These are phyloP conservation scores for Drosophila punjabiensis DNA, from an alignment of 1,140 invertebrate species.

Conservation along the genomic window DNA sequence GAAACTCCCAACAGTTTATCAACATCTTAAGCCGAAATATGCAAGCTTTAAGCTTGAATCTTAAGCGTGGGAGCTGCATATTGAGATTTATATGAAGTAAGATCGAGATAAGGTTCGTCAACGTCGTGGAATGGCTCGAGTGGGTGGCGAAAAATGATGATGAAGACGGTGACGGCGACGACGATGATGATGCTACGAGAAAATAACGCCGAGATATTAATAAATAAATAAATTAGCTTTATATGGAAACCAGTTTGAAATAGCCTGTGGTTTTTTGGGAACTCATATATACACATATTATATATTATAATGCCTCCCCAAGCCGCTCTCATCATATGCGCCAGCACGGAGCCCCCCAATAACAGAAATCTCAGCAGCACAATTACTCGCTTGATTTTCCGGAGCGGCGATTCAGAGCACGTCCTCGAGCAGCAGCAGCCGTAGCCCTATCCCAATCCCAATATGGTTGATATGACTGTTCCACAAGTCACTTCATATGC, in stretches of 20 bases:
- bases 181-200: conserved; percentile 17
- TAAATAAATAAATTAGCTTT: conserved; percentile 59
- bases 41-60: conserved; percentile 23
- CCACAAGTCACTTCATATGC: conserved; percentile 36
- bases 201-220: conserved; percentile 40
- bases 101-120: conserved; percentile 56
- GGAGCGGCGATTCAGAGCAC: conserved; percentile 31
- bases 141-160: conserved; percentile 45
- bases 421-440: conserved; percentile 3
- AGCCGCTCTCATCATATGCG: conserved; percentile 16
- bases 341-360: conserved; percentile 21
- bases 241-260: conserved; percentile 57
- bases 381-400: conserved; percentile 37
- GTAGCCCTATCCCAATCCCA: conserved; percentile 51
- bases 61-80: conserved; percentile 44
- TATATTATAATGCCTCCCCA: conserved; percentile 5
- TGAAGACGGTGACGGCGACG: background rate
- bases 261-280: conserved; percentile 26
- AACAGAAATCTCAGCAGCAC: conserved; percentile 27
- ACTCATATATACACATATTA: conserved; percentile 3
- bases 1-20: conserved; percentile 28
- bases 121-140: conserved; percentile 61
- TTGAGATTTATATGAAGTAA: conserved; percentile 41
- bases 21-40: conserved; percentile 15
- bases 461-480: conserved; percentile 35